Evolutionary conservation across 2,113 vertebrate species (phyloP), one percentile per base, ranked within the genome.

Genomic region (Pelvicachromis taeniatus): DNA sequence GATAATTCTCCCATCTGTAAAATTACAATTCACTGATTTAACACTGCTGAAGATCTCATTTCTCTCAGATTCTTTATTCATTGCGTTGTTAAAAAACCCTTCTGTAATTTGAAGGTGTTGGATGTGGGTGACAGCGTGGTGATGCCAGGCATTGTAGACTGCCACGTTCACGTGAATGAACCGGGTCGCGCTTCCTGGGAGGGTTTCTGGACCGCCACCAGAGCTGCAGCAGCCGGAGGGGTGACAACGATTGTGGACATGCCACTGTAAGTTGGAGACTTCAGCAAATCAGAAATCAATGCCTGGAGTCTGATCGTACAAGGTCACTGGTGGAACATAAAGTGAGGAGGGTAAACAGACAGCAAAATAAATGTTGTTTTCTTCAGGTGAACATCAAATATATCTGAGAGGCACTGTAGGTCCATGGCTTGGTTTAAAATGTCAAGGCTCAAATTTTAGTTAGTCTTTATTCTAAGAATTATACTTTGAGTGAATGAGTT

Each of bases 201-300:
- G 88, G 96, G 97, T 9, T 97, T 96, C 89, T 94, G 95, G 94
- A 96, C 91, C 0, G 96, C 96, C 65, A 97, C 97, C 8, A 93
- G 82, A 70, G 96, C 97, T 0, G 97, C 97, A 3, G 97, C 97
- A 35, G 96, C 97, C 2, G 97, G 97, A 85, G 97, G 97, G 5
- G 96, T 97, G 81, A 97, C 97, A 1, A 97, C 97, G 1, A 94
- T 97, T 6, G 96, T 97, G 79, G 96, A 97, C 86, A 97, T 97
- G 97, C 97, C 97, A 2, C 92, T 96, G 97, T 97, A 92, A 89
- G 93, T 86, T 17, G 4, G 3, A 68, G 5, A 77, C 17, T 6
- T 26, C 19, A 19, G 19, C 17, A 12, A 3, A 14, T 42, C 21
- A 12, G 9, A 55, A 55, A 52, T 56, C 52, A 40, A 3, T 9